Evolutionary conservation across 1,140 invertebrate genomes (phyloP), one percentile per base, ranked within the genome.

Genomic region (Zaprionus africanus): DNA sequence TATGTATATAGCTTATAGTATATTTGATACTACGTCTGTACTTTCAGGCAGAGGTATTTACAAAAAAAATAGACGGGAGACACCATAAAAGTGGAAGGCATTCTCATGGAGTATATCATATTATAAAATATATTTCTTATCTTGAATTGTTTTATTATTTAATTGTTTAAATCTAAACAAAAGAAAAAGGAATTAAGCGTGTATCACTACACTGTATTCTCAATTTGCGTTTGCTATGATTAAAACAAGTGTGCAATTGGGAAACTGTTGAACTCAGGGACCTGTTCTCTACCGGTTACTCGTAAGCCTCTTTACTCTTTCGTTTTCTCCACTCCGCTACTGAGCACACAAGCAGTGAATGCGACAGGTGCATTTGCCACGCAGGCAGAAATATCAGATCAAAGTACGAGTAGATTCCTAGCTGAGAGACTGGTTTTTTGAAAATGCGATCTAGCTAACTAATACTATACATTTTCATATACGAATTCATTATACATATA

Each of bases 281-380:
- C 63, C 56, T 41, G 70, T 59, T 73, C 46, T 41, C 34, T 17
- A 60, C n/a, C 9, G 12, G 36, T 13, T 36, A 43, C 53, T 53
- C 15, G n/a, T 49, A 19, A 19, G 17, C 34, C 53, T 24, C 28
- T 24, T 24, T 12, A 51, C 46, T 38, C 41, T 58, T 43, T 24
- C 43, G 46, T 19, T 19, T 49, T 22, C 19, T 26, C 60, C 34
- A 43, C 64, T 64, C 2, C 17, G 41, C 15, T 43, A 43, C 41
- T n/a, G 41, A 43, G 63, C 68, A 65, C 74, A 79, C 83, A 86
- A 67, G 79, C 83, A 72, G 54, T 80, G 68, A 81, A 24, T 54
- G 74, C 83, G 84, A 87, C 83, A 87, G 83, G 83, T 87, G 83
- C 78, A 88, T 64, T 87, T 87, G 83, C 82, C 84, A 88, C 83